phyloP scores from a whole-genome alignment of 30 jellyfish, hydroid and myxozoan species.

The Turritopsis dohrnii region DNA sequence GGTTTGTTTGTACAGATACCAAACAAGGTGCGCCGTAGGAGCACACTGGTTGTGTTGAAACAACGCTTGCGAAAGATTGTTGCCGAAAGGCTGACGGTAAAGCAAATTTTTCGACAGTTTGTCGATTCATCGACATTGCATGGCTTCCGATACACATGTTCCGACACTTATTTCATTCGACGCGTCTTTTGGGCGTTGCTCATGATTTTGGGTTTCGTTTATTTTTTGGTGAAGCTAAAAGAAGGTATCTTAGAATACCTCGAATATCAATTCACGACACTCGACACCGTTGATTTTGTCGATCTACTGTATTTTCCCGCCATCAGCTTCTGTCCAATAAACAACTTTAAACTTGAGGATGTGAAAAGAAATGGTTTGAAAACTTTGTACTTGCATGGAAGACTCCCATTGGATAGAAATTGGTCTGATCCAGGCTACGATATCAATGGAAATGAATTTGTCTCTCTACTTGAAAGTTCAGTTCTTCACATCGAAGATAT shows the following conservation, averaged over 20 bases:
- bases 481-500: slow-evolving; percentile 57
- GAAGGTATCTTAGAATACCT: slow-evolving; percentile 73
- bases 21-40: background rate
- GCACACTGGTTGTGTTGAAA: slow-evolving; percentile 6
- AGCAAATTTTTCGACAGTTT: slow-evolving; percentile 72
- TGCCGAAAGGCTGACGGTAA: slow-evolving; percentile 84
- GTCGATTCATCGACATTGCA: slow-evolving; percentile 86
- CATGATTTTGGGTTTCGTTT: slow-evolving; percentile 71
- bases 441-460: slow-evolving; percentile 74
- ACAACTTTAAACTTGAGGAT: slow-evolving; percentile 55
- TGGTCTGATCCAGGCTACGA: slow-evolving; percentile 59
- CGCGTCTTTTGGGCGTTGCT: slow-evolving; percentile 82
- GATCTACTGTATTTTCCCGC: slow-evolving; percentile 79
- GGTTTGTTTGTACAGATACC: background rate
- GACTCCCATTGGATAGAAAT: slow-evolving; percentile 36
- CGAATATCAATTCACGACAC: slow-evolving; percentile 84
- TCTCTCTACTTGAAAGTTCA: slow-evolving; percentile 40
- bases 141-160: slow-evolving; percentile 88
- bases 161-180: slow-evolving; percentile 83
- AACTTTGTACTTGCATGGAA: background rate
- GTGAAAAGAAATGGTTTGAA: slow-evolving; percentile 42
- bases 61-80: slow-evolving; percentile 66
- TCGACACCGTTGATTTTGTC: slow-evolving; percentile 66
- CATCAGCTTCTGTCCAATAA: slow-evolving; percentile 74
- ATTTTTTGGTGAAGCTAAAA: slow-evolving; percentile 63